Conservation (phyloP, 2,797 vertebrate species). For the Schizothorax lantsangensis region DNA sequence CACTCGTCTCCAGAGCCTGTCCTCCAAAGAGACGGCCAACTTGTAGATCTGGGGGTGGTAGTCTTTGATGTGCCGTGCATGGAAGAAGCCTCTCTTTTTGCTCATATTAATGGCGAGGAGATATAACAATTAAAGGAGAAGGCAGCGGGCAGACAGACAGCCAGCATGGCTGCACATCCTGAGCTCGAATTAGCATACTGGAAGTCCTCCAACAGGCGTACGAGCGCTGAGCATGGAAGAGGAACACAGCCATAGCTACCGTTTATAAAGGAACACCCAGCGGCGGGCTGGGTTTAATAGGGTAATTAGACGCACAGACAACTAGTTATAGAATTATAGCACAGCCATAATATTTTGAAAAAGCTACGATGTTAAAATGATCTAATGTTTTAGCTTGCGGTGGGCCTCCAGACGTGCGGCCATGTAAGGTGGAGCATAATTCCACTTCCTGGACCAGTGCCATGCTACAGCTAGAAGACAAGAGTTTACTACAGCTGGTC, state of each 20-base stretch:
- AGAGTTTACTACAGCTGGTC: slow-evolving; percentile 33
- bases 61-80: slow-evolving; percentile 79
- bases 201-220: slow-evolving; percentile 45
- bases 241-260: slow-evolving; percentile 22
- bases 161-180: slow-evolving; percentile 55
- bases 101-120: slow-evolving; percentile 76
- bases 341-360: slow-evolving; percentile 23
- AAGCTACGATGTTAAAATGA: slow-evolving; percentile 9
- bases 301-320: slow-evolving; percentile 21
- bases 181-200: slow-evolving; percentile 54
- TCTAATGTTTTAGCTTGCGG: slow-evolving; percentile 1
- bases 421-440: slow-evolving; percentile 23
- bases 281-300: slow-evolving; percentile 7
- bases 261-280: slow-evolving; percentile 42
- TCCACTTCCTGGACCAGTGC: slow-evolving; percentile 67
- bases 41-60: slow-evolving; percentile 81
- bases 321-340: slow-evolving; percentile 26
- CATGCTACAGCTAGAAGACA: slow-evolving; percentile 8
- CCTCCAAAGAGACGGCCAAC: slow-evolving; percentile 80
- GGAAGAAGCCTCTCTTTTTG: slow-evolving; percentile 75
- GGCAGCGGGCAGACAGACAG: slow-evolving; percentile 58
- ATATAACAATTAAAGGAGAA: slow-evolving; percentile 80
- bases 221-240: slow-evolving; percentile 39
- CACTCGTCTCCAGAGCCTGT: slow-evolving; percentile 71
- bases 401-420: neutral